These are phyloP conservation scores for Thalassophryne amazonica DNA, from an alignment of 2,797 vertebrate species.

Conservation along the genomic window DNA sequence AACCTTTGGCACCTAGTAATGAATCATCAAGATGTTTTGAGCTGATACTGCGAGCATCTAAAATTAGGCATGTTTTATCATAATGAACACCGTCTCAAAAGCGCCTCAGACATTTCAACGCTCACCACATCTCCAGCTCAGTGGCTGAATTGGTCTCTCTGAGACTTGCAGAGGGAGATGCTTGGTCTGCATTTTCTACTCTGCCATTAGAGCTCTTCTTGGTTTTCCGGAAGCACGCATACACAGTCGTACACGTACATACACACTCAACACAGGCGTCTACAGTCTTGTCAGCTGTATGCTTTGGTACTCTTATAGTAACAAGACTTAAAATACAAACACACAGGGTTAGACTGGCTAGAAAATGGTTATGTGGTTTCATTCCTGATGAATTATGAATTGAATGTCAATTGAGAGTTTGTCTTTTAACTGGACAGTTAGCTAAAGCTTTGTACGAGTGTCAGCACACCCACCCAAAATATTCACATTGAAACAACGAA, in stretches of 20 bases:
- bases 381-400: neutral
- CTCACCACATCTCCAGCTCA: constrained; percentile 13
- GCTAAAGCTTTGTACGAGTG: neutral
- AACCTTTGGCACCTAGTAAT: constrained; percentile 51
- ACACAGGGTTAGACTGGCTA: neutral
- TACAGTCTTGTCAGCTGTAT: constrained; percentile 3
- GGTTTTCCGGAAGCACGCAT: constrained; percentile 10
- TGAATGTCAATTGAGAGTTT: neutral
- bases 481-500: too few relatives aligned
- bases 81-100: constrained; percentile 30
- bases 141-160: constrained; percentile 45
- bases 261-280: neutral
- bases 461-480: constrained; percentile 5
- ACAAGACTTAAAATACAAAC: neutral
- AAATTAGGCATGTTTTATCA: constrained; percentile 36
- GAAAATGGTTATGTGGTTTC: neutral
- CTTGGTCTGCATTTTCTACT: constrained; percentile 49
- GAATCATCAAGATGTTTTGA: constrained; percentile 58
- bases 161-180: constrained; percentile 43
- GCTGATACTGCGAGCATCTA: constrained; percentile 40
- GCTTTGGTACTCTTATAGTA: neutral
- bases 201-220: constrained; percentile 53
- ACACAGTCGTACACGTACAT: neutral
- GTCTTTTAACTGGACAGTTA: constrained; percentile 12
- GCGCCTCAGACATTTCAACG: constrained; percentile 18